These are phyloP conservation scores for Leptosomus discolor DNA, from an alignment of 2,113 vertebrate species.

Conservation along the genomic window DNA sequence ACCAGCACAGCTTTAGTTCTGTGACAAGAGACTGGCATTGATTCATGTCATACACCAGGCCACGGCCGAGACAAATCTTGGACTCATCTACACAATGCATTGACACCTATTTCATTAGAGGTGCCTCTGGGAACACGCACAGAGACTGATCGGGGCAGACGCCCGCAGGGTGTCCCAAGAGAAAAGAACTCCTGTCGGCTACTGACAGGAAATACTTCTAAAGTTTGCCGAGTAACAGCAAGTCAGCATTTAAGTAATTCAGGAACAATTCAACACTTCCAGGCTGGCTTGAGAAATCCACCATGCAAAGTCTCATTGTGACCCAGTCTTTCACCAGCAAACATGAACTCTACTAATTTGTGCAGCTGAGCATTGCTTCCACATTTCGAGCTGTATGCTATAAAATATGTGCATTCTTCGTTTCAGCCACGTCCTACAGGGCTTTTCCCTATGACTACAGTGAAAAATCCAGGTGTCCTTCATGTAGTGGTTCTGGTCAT, in stretches of 20 bases:
- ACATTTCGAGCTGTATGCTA: not conserved
- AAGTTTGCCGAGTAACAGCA: not conserved
- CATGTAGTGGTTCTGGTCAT: not conserved
- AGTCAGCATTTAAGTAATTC: not conserved
- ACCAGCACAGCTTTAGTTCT: not conserved
- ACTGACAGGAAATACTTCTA: not conserved
- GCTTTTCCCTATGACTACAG: not conserved
- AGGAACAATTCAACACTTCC: not conserved
- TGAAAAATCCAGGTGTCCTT: not conserved
- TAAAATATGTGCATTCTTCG: rapidly evolving
- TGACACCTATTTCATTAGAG: not conserved
- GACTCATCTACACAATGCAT: not conserved
- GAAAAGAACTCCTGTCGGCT: not conserved
- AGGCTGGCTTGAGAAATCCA: not conserved
- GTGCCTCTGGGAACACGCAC: not conserved
- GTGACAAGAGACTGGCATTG: not conserved
- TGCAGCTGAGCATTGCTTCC: not conserved
- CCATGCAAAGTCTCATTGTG: not conserved
- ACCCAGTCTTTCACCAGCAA: not conserved
- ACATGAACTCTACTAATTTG: not conserved
- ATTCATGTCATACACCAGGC: not conserved
- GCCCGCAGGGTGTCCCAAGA: not conserved
- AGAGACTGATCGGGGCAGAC: not conserved
- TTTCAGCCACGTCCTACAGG: not conserved
- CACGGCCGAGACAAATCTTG: not conserved